These are phyloP conservation scores for Sminthurinus aureus DNA, from an alignment of 2,888 invertebrate species.

Conservation along the genomic window DNA sequence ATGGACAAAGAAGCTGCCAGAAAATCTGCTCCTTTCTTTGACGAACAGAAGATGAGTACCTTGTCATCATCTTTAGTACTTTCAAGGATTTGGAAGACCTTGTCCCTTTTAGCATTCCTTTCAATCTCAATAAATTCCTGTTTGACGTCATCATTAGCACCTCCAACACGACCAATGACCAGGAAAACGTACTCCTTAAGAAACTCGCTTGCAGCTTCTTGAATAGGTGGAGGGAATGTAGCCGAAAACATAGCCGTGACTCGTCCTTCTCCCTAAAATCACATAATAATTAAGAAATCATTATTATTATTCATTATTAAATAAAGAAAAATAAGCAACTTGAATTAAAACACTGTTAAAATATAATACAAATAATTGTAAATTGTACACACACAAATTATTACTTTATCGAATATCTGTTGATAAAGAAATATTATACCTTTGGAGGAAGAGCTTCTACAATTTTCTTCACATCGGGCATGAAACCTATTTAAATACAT, in stretches of 20 bases:
- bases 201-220: slow-evolving; percentile 80
- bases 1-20: not conserved
- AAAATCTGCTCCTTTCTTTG: slow-evolving; percentile 64
- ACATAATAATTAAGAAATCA: no score
- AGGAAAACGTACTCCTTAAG: slow-evolving; percentile 83
- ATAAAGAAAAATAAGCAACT: no score
- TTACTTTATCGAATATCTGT: no score
- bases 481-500: no score
- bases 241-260: slow-evolving; percentile 79
- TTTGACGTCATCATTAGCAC: slow-evolving; percentile 89
- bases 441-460: slow-evolving; percentile 70
- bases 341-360: not conserved
- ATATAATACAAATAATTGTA: not conserved
- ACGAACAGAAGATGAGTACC: slow-evolving; percentile 88
- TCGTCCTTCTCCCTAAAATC: slow-evolving; percentile 68
- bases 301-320: slow-evolving; percentile 10
- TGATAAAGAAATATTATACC: slow-evolving; percentile 65
- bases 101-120: slow-evolving; percentile 77
- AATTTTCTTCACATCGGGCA: slow-evolving; percentile 68
- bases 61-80: slow-evolving; percentile 63
- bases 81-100: slow-evolving; percentile 74
- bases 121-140: slow-evolving; percentile 78
- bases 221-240: slow-evolving; percentile 77
- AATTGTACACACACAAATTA: no score
- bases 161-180: slow-evolving; percentile 89